These are phyloP conservation scores for Oostethus manadensis DNA, from an alignment of 2,113 vertebrate genomes.

Conservation along the genomic window DNA sequence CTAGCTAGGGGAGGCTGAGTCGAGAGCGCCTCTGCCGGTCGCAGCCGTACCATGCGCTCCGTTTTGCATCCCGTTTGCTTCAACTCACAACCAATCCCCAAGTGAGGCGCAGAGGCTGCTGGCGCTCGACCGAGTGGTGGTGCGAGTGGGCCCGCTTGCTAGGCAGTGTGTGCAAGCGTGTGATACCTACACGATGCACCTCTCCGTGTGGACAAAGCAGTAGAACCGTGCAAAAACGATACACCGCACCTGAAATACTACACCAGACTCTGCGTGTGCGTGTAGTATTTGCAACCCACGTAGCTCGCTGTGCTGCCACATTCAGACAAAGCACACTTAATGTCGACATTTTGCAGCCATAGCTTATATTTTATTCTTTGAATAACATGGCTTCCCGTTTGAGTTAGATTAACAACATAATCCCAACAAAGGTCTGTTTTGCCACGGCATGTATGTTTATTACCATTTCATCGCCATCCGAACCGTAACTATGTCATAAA, in stretches of 20 bases:
- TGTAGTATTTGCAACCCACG: slow-evolving; percentile 4
- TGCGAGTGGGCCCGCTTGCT: slow-evolving; percentile 49
- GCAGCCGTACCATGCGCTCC: no score
- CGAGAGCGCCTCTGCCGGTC: no score
- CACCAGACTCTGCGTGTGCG: background rate
- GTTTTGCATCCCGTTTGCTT: no score
- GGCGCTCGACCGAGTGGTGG: slow-evolving; percentile 19
- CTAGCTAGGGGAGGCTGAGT: no score
- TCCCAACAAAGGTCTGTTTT: background rate
- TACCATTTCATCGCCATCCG: background rate
- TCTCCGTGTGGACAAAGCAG: slow-evolving; percentile 6
- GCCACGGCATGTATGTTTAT: background rate
- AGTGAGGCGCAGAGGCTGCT: slow-evolving; percentile 19
- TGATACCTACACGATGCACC: slow-evolving; percentile 8
- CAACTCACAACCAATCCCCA: no score
- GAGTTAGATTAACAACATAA: slow-evolving; percentile 10
- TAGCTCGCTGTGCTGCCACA: slow-evolving; percentile 1
- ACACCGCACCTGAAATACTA: background rate
- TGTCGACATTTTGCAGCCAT: slow-evolving; percentile 7
- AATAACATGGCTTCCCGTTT: slow-evolving; percentile 3
- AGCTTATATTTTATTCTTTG: slow-evolving; percentile 4
- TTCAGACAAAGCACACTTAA: background rate
- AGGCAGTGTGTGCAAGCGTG: slow-evolving; percentile 30
- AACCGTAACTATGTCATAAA: background rate
- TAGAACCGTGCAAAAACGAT: no score